These are phyloP conservation scores for Bombyx mori DNA, from an alignment of 1,140 invertebrate genomes.

Conservation along the genomic window DNA sequence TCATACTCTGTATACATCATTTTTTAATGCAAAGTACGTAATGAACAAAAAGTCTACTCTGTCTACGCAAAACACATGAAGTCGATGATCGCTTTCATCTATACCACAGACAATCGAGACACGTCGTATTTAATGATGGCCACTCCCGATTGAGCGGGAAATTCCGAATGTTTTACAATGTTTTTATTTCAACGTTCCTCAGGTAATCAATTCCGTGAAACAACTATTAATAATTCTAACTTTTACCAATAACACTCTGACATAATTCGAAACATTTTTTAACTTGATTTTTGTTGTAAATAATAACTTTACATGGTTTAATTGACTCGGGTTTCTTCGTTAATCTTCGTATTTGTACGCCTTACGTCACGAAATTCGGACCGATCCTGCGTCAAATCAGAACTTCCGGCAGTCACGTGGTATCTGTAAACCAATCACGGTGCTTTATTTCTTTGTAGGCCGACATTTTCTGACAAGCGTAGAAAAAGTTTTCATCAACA, in stretches of 20 bases:
- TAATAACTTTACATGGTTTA: slow-evolving; percentile 20
- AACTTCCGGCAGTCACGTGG: slow-evolving; percentile 74
- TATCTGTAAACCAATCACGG: slow-evolving; percentile 69
- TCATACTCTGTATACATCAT: no score
- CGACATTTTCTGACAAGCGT: slow-evolving; percentile 91
- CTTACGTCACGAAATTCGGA: slow-evolving; percentile 64
- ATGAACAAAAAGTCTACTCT: no score
- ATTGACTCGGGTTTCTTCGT: slow-evolving; percentile 44
- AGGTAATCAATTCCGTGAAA: neutral
- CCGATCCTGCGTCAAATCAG: slow-evolving; percentile 62
- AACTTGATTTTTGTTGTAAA: slow-evolving; percentile 8
- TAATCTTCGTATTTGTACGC: slow-evolving; percentile 46
- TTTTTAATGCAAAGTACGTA: no score
- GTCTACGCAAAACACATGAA: neutral
- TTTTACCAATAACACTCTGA: neutral
- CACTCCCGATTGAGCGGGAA: slow-evolving; percentile 61
- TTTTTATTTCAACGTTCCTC: neutral
- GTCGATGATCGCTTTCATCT: slow-evolving; percentile 9
- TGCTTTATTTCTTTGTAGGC: slow-evolving; percentile 74
- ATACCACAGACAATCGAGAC: slow-evolving; percentile 45
- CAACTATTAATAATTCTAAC: neutral
- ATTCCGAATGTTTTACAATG: slow-evolving; percentile 22
- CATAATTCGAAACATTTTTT: neutral
- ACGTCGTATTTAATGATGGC: slow-evolving; percentile 59
- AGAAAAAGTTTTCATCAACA: slow-evolving; percentile 93